These are phyloP conservation scores for Limulus polyphemus DNA, from an alignment of 2,888 invertebrate species.

Conservation along the genomic window DNA sequence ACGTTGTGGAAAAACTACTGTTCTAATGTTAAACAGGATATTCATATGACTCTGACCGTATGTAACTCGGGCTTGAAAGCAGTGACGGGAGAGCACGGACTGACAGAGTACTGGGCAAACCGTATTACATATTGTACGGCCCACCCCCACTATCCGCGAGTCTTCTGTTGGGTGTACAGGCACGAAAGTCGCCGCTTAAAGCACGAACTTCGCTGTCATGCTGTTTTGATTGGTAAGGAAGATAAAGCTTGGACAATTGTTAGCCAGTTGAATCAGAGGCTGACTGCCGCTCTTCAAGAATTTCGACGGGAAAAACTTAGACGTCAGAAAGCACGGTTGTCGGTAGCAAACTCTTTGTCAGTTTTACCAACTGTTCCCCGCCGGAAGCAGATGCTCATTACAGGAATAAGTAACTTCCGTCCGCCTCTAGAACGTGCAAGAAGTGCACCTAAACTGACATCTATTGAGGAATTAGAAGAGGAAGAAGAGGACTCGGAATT, in stretches of 20 bases:
- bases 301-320: slow-evolving; percentile 91
- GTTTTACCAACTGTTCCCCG: slow-evolving; percentile 78
- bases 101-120: slow-evolving; percentile 98
- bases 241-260: slow-evolving; percentile 50
- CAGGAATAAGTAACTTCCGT: slow-evolving; percentile 38
- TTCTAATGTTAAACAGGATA: slow-evolving; percentile 75
- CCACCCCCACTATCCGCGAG: slow-evolving; percentile 71
- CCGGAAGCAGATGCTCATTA: slow-evolving; percentile 34
- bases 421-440: slow-evolving; percentile 90
- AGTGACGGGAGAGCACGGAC: slow-evolving; percentile 91
- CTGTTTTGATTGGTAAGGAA: slow-evolving; percentile 86
- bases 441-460: slow-evolving; percentile 90
- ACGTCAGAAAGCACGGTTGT: slow-evolving; percentile 83
- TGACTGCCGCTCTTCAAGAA: slow-evolving; percentile 63
- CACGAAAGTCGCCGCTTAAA: slow-evolving; percentile 91
- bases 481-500: slow-evolving; percentile 23
- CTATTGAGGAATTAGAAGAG: slow-evolving; percentile 81
- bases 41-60: slow-evolving; percentile 89
- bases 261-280: slow-evolving; percentile 53
- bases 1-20: slow-evolving; percentile 96
- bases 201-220: slow-evolving; percentile 93
- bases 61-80: slow-evolving; percentile 89
- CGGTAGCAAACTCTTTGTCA: slow-evolving; percentile 73
- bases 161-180: slow-evolving; percentile 58
- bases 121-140: slow-evolving; percentile 90